Base-by-base conservation (phyloP, 1,140 invertebrate genomes). In the Lasioglossum baleicum region DNA sequence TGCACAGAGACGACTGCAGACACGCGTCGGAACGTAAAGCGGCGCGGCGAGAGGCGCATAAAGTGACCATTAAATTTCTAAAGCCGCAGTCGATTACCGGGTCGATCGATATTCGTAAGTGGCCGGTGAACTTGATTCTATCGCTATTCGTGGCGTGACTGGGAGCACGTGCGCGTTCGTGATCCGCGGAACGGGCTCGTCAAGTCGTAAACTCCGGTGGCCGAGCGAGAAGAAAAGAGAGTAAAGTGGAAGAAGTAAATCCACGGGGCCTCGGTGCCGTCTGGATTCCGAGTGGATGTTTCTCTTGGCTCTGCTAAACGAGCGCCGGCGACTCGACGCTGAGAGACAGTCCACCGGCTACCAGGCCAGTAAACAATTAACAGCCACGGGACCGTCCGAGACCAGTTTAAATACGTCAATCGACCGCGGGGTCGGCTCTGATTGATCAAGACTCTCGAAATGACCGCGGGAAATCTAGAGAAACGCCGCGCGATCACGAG, bases 351-450 rank as follows among this genome's bases (percentile, higher is more conserved):
- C 42, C 17, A 13, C 44, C 6, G 6, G n/a, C 56, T n/a, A 31
- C 22, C 7, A 17, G 13, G 64, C 13, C 53, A 51, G 22, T 73
- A 80, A 69, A 82, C 73, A 85, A 85, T 85, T 80, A 85, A 78
- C 79, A 61, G 66, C 44, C 53, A 15, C 51, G 51, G 17, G 51
- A 48, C 51, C 69, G 51, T 74, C 75, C 53, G 69, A 58, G 56
- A 82, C 64, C 53, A 66, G 61, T 51, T 80, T 61, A 75, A 48
- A 80, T 73, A 42, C 22, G 75, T 72, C 75, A 22, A 64, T 78
- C 69, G 75, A 53, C 60, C 60, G 44, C 44, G 60, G 63, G 75
- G 68, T 79, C 69, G 69, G 53, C 61, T n/a, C 26, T 65, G 76
- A 79, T 79, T 65, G 76, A 79, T 65, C 53, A 56, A 40, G 40